Evolutionary conservation across 2,888 invertebrate species (phyloP).

Genomic region (Drosophila meridionalis): DNA sequence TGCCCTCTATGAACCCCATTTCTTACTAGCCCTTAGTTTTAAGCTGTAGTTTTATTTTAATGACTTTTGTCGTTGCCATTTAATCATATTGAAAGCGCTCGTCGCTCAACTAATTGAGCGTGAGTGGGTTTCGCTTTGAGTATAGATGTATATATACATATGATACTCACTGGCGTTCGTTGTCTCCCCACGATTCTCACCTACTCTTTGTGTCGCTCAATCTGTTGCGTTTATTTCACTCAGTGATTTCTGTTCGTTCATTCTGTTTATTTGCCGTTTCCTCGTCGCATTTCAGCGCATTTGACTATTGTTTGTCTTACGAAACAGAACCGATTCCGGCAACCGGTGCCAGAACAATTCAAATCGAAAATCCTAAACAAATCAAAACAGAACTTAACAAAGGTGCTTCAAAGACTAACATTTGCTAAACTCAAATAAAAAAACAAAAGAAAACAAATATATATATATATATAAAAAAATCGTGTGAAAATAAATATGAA

Average conservation of each 20-base stretch:
- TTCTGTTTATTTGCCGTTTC: conserved; percentile 73
- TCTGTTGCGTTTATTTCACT: conserved; percentile 51
- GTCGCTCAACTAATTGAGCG: conserved; percentile 58
- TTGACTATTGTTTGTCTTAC: conserved; percentile 77
- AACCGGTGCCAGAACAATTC: conserved; percentile 38
- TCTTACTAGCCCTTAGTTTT: not conserved
- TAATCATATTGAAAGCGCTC: conserved; percentile 42
- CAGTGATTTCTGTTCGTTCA: conserved; percentile 33
- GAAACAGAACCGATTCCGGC: conserved; percentile 57
- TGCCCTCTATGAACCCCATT: not conserved
- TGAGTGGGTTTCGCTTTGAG: conserved; percentile 21
- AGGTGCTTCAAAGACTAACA: conserved; percentile 10
- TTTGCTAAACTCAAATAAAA: conserved; percentile 28
- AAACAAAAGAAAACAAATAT: conserved; percentile 11
- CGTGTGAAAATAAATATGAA: conserved; percentile 75
- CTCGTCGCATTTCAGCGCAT: conserved; percentile 76
- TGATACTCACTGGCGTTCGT: conserved; percentile 3
- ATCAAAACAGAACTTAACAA: conserved; percentile 20
- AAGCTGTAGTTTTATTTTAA: conserved; percentile 4
- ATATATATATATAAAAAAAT: not conserved
- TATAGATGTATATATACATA: not conserved
- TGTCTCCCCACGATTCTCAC: conserved; percentile 2
- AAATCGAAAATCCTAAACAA: conserved; percentile 20
- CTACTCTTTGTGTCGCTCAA: conserved; percentile 33
- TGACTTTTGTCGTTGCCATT: conserved; percentile 14